Conservation (phyloP, 2,113 vertebrate species). For the cattle (Bos taurus) region ARS-UCD2.0 NC_037339.1:4962501-4963000, state of each 20-base stretch:
- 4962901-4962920: not conserved
- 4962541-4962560: not conserved
- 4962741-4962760: not conserved
- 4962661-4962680: not conserved
- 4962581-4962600: not conserved
- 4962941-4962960: not conserved
- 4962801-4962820: not conserved
- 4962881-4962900: not conserved
- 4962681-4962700: not conserved
- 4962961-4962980: not conserved
- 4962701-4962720: not conserved
- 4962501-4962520: not conserved
- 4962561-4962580: not conserved
- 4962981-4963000: not conserved
- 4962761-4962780: not conserved
- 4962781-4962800: not conserved
- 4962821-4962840: not conserved
- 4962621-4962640: not conserved
- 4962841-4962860: not conserved
- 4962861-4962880: not conserved
- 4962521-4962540: not conserved
- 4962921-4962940: not conserved
- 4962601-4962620: not conserved
- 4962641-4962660: not conserved
- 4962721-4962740: not conserved